Base-by-base conservation (phyloP, 2,888 invertebrate genomes). In the Drosophila paranaensis region DNA sequence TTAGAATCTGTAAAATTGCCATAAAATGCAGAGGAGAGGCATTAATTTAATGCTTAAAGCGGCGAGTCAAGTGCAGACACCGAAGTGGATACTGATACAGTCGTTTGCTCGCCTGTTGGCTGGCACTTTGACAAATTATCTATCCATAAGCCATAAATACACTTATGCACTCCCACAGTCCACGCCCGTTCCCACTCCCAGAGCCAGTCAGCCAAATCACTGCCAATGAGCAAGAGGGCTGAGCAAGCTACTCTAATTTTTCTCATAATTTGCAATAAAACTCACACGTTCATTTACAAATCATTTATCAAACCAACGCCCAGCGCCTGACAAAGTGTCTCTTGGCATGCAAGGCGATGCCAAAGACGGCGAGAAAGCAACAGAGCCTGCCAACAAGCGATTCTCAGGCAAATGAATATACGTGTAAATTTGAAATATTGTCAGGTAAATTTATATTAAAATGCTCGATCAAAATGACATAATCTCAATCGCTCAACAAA, bases 261-360 rank as follows among this genome's bases (percentile, higher is more conserved):
- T 30, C 77, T 75, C 69, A 69, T 79, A 79, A 82, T 82, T 85
- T 82, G 71, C 83, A 56, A 88, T 65, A 70, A 85, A 82, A 74
- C 73, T 77, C 83, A 82, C 74, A 82, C 74, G 53, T 86, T 86
- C 71, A 82, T 86, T 82, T 82, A 74, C 88, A 88, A 82, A 86
- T 80, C 83, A 86, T 82, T 82, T 86, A 82, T 82, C 86, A 88
- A 77, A 85, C 37, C 62, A 62, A 33, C 66, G 43, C 61, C 48
- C 45, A 39, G 37, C 25, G 25, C 14, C 56, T 42, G 54, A 56
- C 74, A 73, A 58, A 67, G 40, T 60, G 57, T n/a, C 48, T 57
- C 42, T 25, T 35, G 20, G 30, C 62, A 46, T 42, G 53, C 42
- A 60, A 56, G 62, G 53, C 42, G 60, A 56, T 60, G 42, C n/a